Conservation (phyloP, 2,797 vertebrate species). For the Gymnoscopelus microlampas region DNA sequence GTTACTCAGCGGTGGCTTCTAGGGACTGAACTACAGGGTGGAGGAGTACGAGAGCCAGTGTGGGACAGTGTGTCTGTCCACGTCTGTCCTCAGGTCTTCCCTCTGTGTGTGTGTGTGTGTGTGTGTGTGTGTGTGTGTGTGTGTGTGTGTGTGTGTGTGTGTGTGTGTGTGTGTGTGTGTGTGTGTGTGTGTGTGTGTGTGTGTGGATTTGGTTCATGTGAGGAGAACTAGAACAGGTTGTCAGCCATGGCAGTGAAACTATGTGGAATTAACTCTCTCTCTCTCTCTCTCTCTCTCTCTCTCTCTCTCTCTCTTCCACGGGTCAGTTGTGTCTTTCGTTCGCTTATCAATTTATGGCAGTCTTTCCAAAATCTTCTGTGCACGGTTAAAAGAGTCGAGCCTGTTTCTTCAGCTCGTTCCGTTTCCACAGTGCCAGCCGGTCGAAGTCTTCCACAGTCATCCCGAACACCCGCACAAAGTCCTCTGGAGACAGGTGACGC, state of each 20-base stretch:
- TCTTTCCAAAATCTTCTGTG: not conserved
- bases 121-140: constrained; percentile 8
- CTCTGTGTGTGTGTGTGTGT: constrained; percentile 52
- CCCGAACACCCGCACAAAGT: constrained; percentile 96
- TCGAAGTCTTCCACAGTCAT: constrained; percentile 98
- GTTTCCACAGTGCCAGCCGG: constrained; percentile 97
- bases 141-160: constrained; percentile 1
- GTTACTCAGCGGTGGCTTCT: not conserved
- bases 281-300: constrained; percentile 18
- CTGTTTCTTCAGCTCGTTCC: constrained; percentile 98
- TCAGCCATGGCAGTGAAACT: constrained; percentile 77
- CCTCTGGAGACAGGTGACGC: constrained; percentile 96
- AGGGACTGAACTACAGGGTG: not conserved
- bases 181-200: not conserved
- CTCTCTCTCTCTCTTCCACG: not conserved
- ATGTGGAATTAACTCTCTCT: constrained; percentile 25
- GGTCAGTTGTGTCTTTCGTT: constrained; percentile 14
- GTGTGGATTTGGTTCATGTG: constrained; percentile 56
- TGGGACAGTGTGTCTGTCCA: constrained; percentile 42
- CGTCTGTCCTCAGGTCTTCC: too few species aligned
- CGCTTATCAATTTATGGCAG: constrained; percentile 40
- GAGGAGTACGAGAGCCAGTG: constrained; percentile 16
- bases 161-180: constrained; percentile 21
- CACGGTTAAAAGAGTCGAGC: constrained; percentile 91
- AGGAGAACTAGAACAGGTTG: constrained; percentile 71